Base-by-base conservation (phyloP, 2,113 vertebrate genomes). In the Clupea harengus region DNA sequence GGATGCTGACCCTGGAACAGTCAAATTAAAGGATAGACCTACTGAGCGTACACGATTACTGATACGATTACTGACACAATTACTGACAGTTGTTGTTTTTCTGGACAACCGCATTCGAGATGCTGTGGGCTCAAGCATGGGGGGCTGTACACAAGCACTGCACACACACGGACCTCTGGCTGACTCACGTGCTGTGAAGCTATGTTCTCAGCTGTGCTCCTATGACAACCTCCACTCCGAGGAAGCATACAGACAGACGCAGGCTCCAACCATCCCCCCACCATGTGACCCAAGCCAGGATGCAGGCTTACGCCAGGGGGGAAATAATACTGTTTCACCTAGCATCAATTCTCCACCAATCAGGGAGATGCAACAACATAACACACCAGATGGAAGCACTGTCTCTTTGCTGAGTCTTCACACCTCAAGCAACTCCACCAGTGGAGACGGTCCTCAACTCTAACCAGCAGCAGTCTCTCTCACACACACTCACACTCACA, bases 1-100 rank as follows among this genome's bases (percentile, higher is more conserved):
- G 64, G 64, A 72, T 72, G 25, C 64, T 72, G 64, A 72, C 64
- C 64, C 11, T 28, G 64, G 64, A 72, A 72, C 64, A 72, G 64
- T 28, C 22, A 2, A 10, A 72, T 72, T 72, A 72, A 64, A 72
- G 64, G 25, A 4, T 72, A 11, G 64, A 72, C 25, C 11, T 32
- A 32, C 64, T 72, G 25, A 72, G 64, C 64, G 15, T 28, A 25
- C 64, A 72, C 8, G 28, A 7, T 10, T 72, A 25, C 25, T 32
- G 32, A 72, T 25, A 28, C 64, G 11, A 32, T 72, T 72, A 72
- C 64, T 3, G 64, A 72, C 10, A 25, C 1, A 4, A 17, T 25
- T 39, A 39, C 39, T 39, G 39, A 39, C 39, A 39, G 39, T 39
- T 72, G n/a, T 72, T 64, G 20, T 25, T n/a, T 72, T 72, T 11